These are phyloP conservation scores for Aspiorhynchus laticeps DNA, from an alignment of 2,113 vertebrate species.

Conservation along the genomic window DNA sequence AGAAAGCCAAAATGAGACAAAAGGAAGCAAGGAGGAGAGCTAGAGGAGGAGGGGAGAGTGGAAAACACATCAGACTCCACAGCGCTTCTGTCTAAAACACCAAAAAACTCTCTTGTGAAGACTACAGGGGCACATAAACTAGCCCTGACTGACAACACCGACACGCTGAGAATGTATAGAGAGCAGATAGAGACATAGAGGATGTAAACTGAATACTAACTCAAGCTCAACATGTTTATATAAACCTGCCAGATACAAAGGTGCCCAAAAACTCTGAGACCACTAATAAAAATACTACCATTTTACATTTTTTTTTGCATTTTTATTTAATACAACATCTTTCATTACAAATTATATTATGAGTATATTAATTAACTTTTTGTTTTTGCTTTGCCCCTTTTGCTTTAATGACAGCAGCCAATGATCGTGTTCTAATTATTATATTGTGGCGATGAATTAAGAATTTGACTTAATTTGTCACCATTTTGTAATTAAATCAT, in stretches of 20 bases:
- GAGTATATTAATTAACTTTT: background rate
- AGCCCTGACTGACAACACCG: background rate
- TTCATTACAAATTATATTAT: background rate
- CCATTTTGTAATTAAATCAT: background rate
- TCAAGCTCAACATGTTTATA: background rate
- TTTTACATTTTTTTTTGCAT: background rate
- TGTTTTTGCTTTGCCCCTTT: background rate
- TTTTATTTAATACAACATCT: background rate
- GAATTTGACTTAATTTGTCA: background rate
- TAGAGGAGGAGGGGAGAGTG: background rate
- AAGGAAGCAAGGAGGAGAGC: background rate
- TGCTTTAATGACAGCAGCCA: background rate
- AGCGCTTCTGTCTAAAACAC: constrained; percentile 13
- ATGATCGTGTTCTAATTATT: background rate
- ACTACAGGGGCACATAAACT: constrained; percentile 1
- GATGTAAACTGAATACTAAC: constrained; percentile 17
- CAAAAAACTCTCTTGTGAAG: constrained; percentile 6
- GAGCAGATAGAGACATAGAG: background rate
- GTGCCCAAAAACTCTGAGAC: background rate
- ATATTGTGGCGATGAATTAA: background rate
- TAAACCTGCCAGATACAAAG: background rate
- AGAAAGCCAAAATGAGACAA: constrained; percentile 32
- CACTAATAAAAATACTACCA: background rate
- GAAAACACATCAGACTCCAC: background rate
- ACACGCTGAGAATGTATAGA: background rate